Base-by-base conservation (phyloP, 2,888 invertebrate genomes). In the Halictus quadricinctus region DNA sequence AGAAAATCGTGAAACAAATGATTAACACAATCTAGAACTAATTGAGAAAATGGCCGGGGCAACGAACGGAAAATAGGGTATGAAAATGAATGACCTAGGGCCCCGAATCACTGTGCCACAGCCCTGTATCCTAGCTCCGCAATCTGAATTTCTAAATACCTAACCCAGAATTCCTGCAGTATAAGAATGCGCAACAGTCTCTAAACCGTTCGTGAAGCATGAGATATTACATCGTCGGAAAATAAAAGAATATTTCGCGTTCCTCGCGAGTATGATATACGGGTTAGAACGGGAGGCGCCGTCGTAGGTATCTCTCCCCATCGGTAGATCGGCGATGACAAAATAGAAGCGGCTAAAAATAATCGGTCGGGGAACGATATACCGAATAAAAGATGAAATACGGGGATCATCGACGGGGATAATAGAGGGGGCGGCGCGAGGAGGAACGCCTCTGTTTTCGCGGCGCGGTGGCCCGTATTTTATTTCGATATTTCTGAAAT, bases 401-500 rank as follows among this genome's bases (percentile, higher is more conserved):
- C 78, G 80, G 60, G 81, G 73, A 73, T 70, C 81, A 84, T 83
- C 86, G 81, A 29, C 77, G 78, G 72, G 64, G 75, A 83, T 88
- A 80, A 88, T 86, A 81, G 72, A 78, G 41, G 29, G 64, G 64
- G 73, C 76, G 70, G 54, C n/a, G n/a, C 54, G 77, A 48, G 48
- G 36, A 25, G 72, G 72, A 18, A 25, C 60, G 72, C 15, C 66
- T 82, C 81, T 87, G 85, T 90, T 90, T 86, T 81, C 77, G 54
- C 54, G 54, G 8, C n/a, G 73, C 83, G 77, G n/a, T 43, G 76
- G 74, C 86, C 84, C 87, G 79, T 88, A 83, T 91, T 90, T 90
- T 88, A 86, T 87, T 64, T 76, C 83, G 89, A 88, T 90, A 90
- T 91, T 91, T 90, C 88, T 87, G 82, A 89, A 90, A 90, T 89